Evolutionary conservation across 2,113 vertebrate genomes (phyloP), one percentile per base, ranked within the genome.

Genomic region (Colaptes auratus): DNA sequence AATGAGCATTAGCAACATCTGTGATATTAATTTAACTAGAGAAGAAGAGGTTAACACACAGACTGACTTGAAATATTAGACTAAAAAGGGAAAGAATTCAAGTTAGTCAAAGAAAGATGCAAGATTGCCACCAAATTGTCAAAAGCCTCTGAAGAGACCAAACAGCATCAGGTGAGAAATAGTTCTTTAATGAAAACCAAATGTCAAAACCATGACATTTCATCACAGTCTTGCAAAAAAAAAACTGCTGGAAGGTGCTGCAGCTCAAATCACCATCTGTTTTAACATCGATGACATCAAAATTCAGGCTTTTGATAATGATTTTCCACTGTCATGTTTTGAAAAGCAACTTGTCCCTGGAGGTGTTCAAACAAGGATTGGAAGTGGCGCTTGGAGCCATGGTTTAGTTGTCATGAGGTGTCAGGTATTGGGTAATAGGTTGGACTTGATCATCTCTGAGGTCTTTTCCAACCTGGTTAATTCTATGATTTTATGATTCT

Each of bases 141-240:
- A 59, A 89, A 92, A 70, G 2, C 5, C n/a, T 79, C 46, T 66
- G 42, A 91, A 89, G 59, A 91, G 73, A 93, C 67, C 93, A 89
- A 94, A 21, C 5, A 87, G 33, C 46, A 92, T 78, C 67, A 80
- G 67, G 75, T 96, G 84, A 94, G 27, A 85, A 92, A 92, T 63
- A 85, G 25, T 85, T 70, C 56, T 77, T 39, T 87, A 89, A 92
- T 64, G 64, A 89, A 91, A 96, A 48, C 30, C 58, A 86, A 93
- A 89, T 88, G 67, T 85, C 71, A 93, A 73, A 96, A 94, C 27
- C 33, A 86, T 30, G 67, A 70, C 64, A 85, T 85, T 89, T 92
- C 67, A 87, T 89, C 81, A 82, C 21, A 27, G 85, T 91, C 46
- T 60, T 93, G 73, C 1, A 56, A 71, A 90, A 39, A 90, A 39